Base-by-base conservation (phyloP, 2,888 invertebrate genomes). In the Hypena proboscidalis region DNA sequence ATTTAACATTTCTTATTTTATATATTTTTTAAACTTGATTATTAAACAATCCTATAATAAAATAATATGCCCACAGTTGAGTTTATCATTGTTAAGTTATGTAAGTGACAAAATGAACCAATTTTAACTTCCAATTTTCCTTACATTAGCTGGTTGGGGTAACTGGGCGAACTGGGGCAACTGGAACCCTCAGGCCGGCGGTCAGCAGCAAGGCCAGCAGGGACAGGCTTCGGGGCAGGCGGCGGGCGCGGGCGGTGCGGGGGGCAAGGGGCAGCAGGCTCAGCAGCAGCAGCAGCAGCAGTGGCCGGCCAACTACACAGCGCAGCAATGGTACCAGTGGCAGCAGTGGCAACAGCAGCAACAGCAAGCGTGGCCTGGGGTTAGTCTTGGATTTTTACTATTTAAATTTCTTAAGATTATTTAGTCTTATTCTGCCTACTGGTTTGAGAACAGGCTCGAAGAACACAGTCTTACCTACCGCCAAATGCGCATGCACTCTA, bases 321-420 rank as follows among this genome's bases (percentile, higher is more conserved):
- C 83, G 43, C 87, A 88, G 73, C 89, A 89, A 74, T 88, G 88
- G 89, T 86, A 86, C 77, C 89, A 90, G 77, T 89, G 89, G 89
- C 88, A 88, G 58, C 88, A 89, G 76, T 88, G 87, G 89, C 88
- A 89, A 49, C 89, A 89, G 40, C 86, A 89, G 44, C 86, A 86
- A 50, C 87, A 88, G 49, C 86, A 86, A 50, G 77, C 71, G 15
- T 86, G 87, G 86, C 76, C 76, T 0, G 81, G 78, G 82, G 87
- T 85, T 6, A 59, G 69, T 43, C n/a, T 2, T n/a, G n/a, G n/a
- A n/a, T n/a, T n/a, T n/a, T n/a, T n/a, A n/a, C n/a, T n/a, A n/a
- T n/a, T n/a, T n/a, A n/a, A n/a, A n/a, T n/a, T n/a, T n/a, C n/a
- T n/a, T n/a, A n/a, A n/a, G n/a, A n/a, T n/a, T n/a, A n/a, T n/a